A percentile compares a stretch with the other conserved stretches of the same genome.
phyloP scores from a whole-genome alignment of 2,888 invertebrate genomes.

The Ophraella communa region DNA sequence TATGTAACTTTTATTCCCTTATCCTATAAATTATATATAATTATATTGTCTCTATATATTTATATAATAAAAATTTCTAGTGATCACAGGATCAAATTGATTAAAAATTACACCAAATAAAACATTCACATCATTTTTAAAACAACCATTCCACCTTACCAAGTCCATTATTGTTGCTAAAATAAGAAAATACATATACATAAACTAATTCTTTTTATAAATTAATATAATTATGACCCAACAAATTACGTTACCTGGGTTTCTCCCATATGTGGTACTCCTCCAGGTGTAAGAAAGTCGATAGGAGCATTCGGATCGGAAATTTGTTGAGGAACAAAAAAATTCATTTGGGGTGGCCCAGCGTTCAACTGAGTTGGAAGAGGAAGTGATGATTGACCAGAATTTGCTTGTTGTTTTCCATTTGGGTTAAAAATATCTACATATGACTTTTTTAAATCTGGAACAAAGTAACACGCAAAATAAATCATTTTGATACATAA shows the following conservation, averaged over 20 bases:
- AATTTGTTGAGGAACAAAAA: slow-evolving; percentile 66
- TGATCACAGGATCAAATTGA: slow-evolving; percentile 38
- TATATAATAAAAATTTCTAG: slow-evolving; percentile 31
- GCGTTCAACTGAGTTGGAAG: slow-evolving; percentile 51
- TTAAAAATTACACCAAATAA: slow-evolving; percentile 32
- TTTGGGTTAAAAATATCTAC: slow-evolving; percentile 88
- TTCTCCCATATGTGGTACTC: slow-evolving; percentile 45
- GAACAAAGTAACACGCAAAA: no score
- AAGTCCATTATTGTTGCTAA: slow-evolving; percentile 8
- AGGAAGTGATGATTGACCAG: slow-evolving; percentile 55
- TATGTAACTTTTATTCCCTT: slow-evolving; percentile 23
- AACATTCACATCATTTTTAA: slow-evolving; percentile 4
- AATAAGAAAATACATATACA: background rate
- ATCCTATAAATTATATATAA: slow-evolving; percentile 19
- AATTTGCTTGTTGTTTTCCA: slow-evolving; percentile 53
- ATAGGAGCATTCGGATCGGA: slow-evolving; percentile 64
- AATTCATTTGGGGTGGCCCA: slow-evolving; percentile 59
- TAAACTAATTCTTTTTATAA: background rate
- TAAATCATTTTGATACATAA: background rate
- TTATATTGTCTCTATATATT: slow-evolving; percentile 26
- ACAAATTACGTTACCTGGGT: slow-evolving; percentile 50
- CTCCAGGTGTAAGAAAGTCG: slow-evolving; percentile 63
- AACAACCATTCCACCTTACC: background rate
- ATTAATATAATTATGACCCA: no score
- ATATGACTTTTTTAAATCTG: slow-evolving; percentile 84